A percentile compares a stretch with the other conserved stretches of the same genome.
Evolutionary conservation across 1,140 invertebrate species (phyloP).

Genomic region (Leptinotarsa lineolata): DNA sequence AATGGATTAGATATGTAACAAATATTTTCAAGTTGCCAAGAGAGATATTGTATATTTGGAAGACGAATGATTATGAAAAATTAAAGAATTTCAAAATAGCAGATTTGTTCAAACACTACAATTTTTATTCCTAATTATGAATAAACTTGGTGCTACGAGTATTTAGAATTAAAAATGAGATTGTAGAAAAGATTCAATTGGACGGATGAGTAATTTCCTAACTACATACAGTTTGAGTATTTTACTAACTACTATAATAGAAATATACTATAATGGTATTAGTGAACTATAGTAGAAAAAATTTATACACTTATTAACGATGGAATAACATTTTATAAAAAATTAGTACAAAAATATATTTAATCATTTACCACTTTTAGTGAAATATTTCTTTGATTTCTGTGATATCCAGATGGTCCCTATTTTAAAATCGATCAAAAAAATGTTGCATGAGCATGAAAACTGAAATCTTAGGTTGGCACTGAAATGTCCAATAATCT

Average conservation of each 20-base stretch:
- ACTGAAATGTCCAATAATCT: too few relatives aligned
- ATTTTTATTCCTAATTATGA: too few relatives aligned
- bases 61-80: constrained; percentile 12
- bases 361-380: too few relatives aligned
- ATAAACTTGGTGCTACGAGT: background rate
- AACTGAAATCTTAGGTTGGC: too few relatives aligned
- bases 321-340: too few relatives aligned
- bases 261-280: background rate
- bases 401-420: too few relatives aligned
- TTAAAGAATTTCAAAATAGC: background rate
- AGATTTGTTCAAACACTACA: too few relatives aligned
- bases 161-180: background rate
- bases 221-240: background rate
- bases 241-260: background rate
- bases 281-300: background rate
- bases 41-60: constrained; percentile 6
- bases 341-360: too few relatives aligned
- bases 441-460: too few relatives aligned
- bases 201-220: constrained; percentile 3
- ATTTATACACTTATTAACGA: too few relatives aligned
- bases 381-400: too few relatives aligned
- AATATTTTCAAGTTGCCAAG: background rate
- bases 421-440: too few relatives aligned
- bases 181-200: background rate
- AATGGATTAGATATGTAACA: background rate